phyloP scores from a whole-genome alignment of 2,113 vertebrate genomes.

The Trematomus loennbergii region DNA sequence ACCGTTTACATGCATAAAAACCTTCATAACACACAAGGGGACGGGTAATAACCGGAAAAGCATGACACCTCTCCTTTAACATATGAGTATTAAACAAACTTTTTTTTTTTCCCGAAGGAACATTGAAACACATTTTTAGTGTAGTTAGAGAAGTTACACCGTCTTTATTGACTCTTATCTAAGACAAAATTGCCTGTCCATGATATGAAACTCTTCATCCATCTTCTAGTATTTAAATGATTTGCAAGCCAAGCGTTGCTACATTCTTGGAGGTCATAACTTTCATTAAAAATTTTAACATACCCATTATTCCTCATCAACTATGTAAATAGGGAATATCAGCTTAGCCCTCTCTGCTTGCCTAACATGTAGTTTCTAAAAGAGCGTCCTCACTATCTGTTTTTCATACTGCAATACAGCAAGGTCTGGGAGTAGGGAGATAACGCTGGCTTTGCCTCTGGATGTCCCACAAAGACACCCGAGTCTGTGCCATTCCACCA shows the following conservation, averaged over 20 bases:
- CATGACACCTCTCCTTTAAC: too few relatives aligned
- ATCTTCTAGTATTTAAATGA: background rate
- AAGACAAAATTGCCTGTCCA: background rate
- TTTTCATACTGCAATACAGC: slow-evolving; percentile 50
- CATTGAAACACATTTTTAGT: background rate
- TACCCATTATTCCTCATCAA: slow-evolving; percentile 14
- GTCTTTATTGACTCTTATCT: background rate
- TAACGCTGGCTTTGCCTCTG: slow-evolving; percentile 63
- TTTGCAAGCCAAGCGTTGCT: background rate
- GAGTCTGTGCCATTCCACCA: slow-evolving; percentile 48
- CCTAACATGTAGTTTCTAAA: slow-evolving; percentile 36
- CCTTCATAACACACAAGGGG: too few relatives aligned
- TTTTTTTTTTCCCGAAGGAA: background rate
- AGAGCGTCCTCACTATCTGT: slow-evolving; percentile 47
- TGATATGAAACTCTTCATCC: background rate
- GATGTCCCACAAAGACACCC: slow-evolving; percentile 61
- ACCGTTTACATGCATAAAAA: too few relatives aligned
- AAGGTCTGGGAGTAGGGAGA: slow-evolving; percentile 62
- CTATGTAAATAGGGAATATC: slow-evolving; percentile 33
- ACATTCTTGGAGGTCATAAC: slow-evolving; percentile 8
- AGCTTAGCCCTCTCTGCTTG: slow-evolving; percentile 36
- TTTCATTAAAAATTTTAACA: slow-evolving; percentile 37
- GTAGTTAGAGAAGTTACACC: too few relatives aligned
- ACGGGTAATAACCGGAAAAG: too few relatives aligned
- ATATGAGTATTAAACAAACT: background rate